phyloP scores from a whole-genome alignment of 2,113 vertebrate genomes.

The Rhineura floridana region DNA sequence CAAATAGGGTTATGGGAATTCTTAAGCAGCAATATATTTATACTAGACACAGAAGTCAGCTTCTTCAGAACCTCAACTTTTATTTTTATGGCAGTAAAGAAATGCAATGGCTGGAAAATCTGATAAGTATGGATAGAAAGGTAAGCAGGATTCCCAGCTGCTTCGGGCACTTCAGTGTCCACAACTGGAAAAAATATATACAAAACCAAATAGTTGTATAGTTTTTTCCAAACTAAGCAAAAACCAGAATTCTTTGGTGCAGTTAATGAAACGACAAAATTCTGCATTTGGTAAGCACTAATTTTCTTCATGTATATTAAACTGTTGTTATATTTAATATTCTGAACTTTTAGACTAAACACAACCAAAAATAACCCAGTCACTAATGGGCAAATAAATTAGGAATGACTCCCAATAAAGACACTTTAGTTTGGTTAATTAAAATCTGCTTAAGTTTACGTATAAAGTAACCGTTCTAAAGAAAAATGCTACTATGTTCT shows the following conservation, averaged over 20 bases:
- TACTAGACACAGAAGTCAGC: neutral
- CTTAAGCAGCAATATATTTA: neutral
- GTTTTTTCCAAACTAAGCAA: neutral
- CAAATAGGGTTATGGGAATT: neutral
- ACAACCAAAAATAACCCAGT: neutral
- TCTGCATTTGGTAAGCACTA: neutral
- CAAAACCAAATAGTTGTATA: too few relatives aligned
- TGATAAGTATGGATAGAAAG: neutral
- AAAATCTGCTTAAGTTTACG: neutral
- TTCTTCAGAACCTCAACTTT: neutral
- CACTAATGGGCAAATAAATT: neutral
- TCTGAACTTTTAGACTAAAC: neutral
- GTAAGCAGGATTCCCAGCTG: neutral
- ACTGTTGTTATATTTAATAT: neutral
- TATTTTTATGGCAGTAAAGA: neutral
- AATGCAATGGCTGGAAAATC: neutral
- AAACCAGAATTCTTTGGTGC: neutral
- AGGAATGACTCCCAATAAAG: neutral
- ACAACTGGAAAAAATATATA: neutral
- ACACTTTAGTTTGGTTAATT: neutral
- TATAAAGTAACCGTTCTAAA: neutral
- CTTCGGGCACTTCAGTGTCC: too few relatives aligned
- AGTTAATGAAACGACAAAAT: neutral
- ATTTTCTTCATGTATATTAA: neutral
- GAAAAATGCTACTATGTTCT: neutral